Percentiles rank a stretch among this genome's conserved stretches.
Evolutionary conservation across 2,888 invertebrate species (phyloP).

Genomic region (Lordiphosa andalusiaca): DNA sequence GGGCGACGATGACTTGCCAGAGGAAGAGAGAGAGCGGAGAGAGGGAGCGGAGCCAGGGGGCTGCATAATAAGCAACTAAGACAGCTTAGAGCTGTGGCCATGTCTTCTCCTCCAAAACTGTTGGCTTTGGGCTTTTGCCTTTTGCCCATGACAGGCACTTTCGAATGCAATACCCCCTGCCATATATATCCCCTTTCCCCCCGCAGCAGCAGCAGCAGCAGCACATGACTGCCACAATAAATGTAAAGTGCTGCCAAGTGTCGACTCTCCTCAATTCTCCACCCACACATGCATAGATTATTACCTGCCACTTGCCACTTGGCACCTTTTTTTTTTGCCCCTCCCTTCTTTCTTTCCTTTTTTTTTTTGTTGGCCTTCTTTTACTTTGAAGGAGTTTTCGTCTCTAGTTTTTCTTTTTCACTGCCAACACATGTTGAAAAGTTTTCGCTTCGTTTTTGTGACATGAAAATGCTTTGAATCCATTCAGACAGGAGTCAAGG

Average conservation of each 20-base stretch:
- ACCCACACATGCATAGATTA: conserved; percentile 71
- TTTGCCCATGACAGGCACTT: conserved; percentile 65
- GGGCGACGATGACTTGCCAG: conserved; percentile 63
- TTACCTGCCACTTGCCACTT: conserved; percentile 76
- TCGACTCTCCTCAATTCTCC: conserved; percentile 24
- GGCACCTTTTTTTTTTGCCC: conserved; percentile 48
- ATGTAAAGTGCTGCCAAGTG: conserved; percentile 74
- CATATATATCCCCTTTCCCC: not conserved
- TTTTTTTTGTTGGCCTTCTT: conserved; percentile 11
- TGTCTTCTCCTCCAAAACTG: conserved; percentile 50
- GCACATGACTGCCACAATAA: conserved; percentile 63
- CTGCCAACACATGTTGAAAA: conserved; percentile 74
- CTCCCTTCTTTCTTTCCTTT: not conserved
- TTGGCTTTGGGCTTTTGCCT: conserved; percentile 39
- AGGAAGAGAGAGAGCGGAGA: not conserved
- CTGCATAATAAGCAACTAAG: conserved; percentile 74
- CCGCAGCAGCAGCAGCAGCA: no score
- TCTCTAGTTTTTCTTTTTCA: conserved; percentile 32
- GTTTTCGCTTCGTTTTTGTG: conserved; percentile 61
- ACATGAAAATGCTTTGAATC: conserved; percentile 73
- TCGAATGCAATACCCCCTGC: conserved; percentile 46
- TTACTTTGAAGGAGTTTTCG: conserved; percentile 63
- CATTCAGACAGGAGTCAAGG: conserved; percentile 57
- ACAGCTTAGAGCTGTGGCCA: conserved; percentile 72
- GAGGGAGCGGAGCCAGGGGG: conserved; percentile 6